Conservation (phyloP, 1,140 invertebrate species). For the Spodoptera litura region DNA sequence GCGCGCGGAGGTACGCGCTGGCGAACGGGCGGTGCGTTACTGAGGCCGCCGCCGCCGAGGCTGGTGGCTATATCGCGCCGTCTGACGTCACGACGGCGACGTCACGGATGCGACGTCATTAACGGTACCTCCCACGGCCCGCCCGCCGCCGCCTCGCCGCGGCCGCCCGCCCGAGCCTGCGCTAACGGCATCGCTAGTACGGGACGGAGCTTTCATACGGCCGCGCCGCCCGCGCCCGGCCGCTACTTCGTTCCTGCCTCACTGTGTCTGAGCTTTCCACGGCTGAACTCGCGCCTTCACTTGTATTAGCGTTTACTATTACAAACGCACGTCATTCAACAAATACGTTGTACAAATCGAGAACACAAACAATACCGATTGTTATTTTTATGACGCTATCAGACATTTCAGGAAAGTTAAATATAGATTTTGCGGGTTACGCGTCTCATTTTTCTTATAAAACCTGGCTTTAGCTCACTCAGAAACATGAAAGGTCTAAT, state of each 20-base stretch:
- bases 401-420: conserved; percentile 20
- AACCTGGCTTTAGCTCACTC: not conserved
- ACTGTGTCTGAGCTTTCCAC: conserved; percentile 52
- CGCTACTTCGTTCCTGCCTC: conserved; percentile 57
- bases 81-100: conserved; percentile 84
- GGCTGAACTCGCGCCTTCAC: conserved; percentile 42
- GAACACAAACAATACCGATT: not conserved
- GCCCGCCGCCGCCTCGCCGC: conserved; percentile 76
- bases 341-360: conserved; percentile 22
- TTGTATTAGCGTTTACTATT: conserved; percentile 43
- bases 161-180: conserved; percentile 82
- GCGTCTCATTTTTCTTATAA: not conserved
- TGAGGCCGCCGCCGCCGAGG: conserved; percentile 84
- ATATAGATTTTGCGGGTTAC: not conserved
- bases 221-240: conserved; percentile 62
- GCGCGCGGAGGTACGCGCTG: conserved; percentile 78
- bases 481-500: no score
- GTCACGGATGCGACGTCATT: conserved; percentile 83
- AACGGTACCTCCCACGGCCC: conserved; percentile 85
- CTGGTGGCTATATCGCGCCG: conserved; percentile 84
- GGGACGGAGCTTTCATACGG: conserved; percentile 76
- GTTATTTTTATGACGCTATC: conserved; percentile 19
- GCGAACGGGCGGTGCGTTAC: conserved; percentile 83
- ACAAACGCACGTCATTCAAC: conserved; percentile 31
- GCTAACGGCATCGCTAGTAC: conserved; percentile 85